Evolutionary conservation across 2,113 vertebrate genomes (phyloP), one percentile per base, ranked within the genome.

Genomic region (Elephantulus edwardii): DNA sequence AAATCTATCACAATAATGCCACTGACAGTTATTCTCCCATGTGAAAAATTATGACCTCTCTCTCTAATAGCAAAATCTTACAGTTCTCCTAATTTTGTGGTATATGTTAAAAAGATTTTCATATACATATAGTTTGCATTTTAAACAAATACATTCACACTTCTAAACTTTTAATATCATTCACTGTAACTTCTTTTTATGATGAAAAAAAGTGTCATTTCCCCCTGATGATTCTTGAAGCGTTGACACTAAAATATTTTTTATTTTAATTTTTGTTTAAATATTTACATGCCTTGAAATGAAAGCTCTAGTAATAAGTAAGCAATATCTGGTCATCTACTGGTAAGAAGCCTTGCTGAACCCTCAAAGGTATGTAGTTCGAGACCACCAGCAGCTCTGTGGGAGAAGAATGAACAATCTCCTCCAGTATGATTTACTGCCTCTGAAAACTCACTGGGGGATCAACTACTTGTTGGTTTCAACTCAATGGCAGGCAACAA

Each of bases 21-120:
- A 12, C 3, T 78, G 72, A 84, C 19, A 60, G 28, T 68, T 77
- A 82, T 54, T 83, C 19, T 79, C 13, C 8, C 16, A 58, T 62
- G 66, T 81, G 42, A 89, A 90, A 93, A 83, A 88, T 46, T 87
- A 19, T 1, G 83, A 50, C 81, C 46, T n/a, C n/a, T n/a, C n/a
- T n/a, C n/a, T n/a, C 50, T 2, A 81, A 77, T 87, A 83, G 19
- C 3, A 66, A 72, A 28, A 83, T 3, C 7, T 74, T 88, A 2
- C 20, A 72, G 66, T 91, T 90, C 10, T 62, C 26, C 13, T 62
- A 46, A 52, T 92, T 62, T 86, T 77, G 26, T 78, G 66, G 30
- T 1, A 71, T 71, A 88, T 78, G 6, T 42, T 70, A 68, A 14
- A 86, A 35, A 80, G 22, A 3, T 58, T 89, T 60, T 62, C 17